Base-by-base conservation (phyloP, 1,140 invertebrate genomes). In the Melitaea cinxia region DNA sequence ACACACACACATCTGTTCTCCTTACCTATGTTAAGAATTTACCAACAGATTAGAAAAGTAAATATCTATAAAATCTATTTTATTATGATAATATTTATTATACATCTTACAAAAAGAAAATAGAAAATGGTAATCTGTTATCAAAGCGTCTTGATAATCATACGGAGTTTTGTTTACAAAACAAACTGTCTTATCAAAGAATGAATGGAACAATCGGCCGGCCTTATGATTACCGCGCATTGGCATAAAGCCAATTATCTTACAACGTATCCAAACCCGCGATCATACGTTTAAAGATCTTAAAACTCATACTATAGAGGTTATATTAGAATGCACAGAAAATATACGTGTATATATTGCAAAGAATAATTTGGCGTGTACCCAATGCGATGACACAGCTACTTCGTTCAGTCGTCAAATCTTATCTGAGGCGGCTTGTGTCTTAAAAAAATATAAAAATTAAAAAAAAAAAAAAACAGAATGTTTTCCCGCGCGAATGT, bases 401-500 rank as follows among this genome's bases (percentile, higher is more conserved):
- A 60, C 69, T 72, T 78, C 60, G 64, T 74, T 68, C 80, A 86
- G 79, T 85, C 74, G 71, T 71, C 64, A 73, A 61, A 72, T 76
- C 62, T 66, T 68, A 68, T 72, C 65, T 58, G 57, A 59, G 65
- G 66, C 64, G 67, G 63, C 58, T 65, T 62, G 61, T 72, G 70
- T 64, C 67, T 74, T 57, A 70, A 62, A 57, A 67, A 66, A 74
- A 58, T 49, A 35, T 33, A 33, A 70, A 70, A 74, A 26, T 26
- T 26, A 26, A 66, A 77, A 67, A 30, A 60, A 77, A 73, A 70
- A 70, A 66, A 59, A 74, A 73, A n/a, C 67, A 73, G 72, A 75
- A 87, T 85, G 82, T 57, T 82, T 78, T 78, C 72, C 59, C 73
- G 72, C 78, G 77, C 78, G 61, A 83, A 82, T 68, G 70, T 56